These are phyloP conservation scores for Xiphophorus hellerii DNA, from an alignment of 2,113 vertebrate species.

Conservation along the genomic window DNA sequence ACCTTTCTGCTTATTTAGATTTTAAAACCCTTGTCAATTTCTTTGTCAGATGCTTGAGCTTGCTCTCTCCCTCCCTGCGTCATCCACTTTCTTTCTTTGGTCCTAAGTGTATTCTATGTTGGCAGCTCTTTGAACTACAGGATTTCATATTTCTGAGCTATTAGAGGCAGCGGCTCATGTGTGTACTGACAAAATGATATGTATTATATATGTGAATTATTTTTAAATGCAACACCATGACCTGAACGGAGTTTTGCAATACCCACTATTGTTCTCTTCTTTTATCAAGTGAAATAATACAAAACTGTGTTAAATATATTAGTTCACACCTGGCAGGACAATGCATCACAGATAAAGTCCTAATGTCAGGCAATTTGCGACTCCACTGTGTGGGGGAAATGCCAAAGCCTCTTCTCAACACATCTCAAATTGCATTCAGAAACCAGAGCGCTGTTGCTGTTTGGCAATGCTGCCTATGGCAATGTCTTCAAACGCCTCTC, in stretches of 20 bases:
- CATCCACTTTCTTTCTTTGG: constrained; percentile 6
- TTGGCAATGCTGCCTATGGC: constrained; percentile 40
- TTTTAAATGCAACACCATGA: constrained; percentile 7
- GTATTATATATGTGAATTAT: too few relatives aligned
- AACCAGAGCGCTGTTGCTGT: constrained; percentile 33
- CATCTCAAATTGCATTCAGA: background rate
- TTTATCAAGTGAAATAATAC: background rate
- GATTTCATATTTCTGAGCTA: constrained; percentile 54
- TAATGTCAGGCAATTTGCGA: background rate
- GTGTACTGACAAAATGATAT: constrained; percentile 36
- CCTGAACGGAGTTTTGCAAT: constrained; percentile 12
- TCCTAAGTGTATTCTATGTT: constrained; percentile 45
- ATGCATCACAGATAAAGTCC: background rate
- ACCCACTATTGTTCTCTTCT: constrained; percentile 10
- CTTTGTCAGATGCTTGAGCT: constrained; percentile 30
- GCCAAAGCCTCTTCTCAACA: background rate
- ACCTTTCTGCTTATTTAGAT: constrained; percentile 43
- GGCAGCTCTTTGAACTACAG: constrained; percentile 62
- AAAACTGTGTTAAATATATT: constrained; percentile 3
- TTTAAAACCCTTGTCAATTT: constrained; percentile 51
- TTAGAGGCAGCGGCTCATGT: constrained; percentile 49
- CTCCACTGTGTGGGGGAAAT: background rate
- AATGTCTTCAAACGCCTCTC: constrained; percentile 33
- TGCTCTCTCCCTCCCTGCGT: background rate
- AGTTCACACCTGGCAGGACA: background rate